Conservation (phyloP, 37 sponge, comb jelly and placozoan species). For the Tethya wilhelma region DNA sequence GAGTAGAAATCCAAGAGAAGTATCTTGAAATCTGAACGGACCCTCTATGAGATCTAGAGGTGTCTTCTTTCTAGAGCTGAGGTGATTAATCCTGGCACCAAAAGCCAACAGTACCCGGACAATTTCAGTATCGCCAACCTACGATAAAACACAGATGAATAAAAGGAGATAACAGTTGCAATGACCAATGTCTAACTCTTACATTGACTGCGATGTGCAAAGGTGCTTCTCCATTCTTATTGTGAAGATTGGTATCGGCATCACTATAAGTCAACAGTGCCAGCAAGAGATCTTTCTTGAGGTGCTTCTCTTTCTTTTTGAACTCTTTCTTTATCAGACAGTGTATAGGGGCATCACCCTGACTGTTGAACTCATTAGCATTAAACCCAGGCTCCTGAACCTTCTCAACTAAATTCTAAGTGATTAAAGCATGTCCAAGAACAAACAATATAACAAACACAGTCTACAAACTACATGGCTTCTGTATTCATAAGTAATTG, state of each 20-base stretch:
- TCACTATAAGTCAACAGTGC: not conserved
- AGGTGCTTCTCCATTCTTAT: not conserved
- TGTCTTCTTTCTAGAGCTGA: not conserved
- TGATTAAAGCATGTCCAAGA: no score
- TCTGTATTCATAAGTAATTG: no score
- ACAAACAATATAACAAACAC: no score
- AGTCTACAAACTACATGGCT: no score
- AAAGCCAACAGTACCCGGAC: not conserved
- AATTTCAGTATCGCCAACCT: not conserved
- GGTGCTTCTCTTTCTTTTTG: not conserved
- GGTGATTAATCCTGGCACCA: not conserved
- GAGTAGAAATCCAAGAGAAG: no score
- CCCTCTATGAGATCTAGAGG: not conserved
- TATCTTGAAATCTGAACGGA: no score
- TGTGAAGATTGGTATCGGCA: not conserved
- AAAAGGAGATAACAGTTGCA: no score
- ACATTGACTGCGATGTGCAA: not conserved
- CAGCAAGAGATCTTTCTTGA: not conserved
- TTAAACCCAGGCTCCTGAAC: no score
- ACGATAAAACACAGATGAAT: not conserved
- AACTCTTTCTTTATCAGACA: not conserved
- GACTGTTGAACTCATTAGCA: not conserved
- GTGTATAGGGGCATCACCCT: not conserved
- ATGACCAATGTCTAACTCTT: no score
- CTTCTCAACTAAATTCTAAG: no score